Percentiles rank a stretch among this genome's conserved stretches.
Evolutionary conservation across 2,888 invertebrate species (phyloP).

Genomic region (Yponomeuta cagnagella): DNA sequence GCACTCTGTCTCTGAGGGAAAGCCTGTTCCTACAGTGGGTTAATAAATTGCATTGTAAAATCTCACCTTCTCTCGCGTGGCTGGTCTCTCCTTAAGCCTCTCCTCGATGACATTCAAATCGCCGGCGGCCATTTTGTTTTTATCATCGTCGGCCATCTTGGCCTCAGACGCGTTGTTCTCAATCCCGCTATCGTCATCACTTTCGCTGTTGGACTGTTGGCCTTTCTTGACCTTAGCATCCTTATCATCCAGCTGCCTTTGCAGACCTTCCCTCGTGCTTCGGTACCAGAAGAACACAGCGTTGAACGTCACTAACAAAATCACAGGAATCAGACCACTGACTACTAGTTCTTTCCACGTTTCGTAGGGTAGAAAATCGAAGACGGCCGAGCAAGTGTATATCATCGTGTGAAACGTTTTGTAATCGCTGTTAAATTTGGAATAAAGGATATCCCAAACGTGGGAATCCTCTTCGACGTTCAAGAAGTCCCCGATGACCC

Average conservation of each 20-base stretch:
- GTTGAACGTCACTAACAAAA: neutral
- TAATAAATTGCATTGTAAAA: too few relatives aligned
- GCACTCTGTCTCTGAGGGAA: too few relatives aligned
- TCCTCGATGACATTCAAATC: neutral
- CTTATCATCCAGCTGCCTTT: slow-evolving; percentile 4
- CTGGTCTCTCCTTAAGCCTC: slow-evolving; percentile 26
- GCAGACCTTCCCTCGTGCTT: neutral
- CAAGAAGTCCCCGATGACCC: slow-evolving; percentile 46
- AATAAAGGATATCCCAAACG: slow-evolving; percentile 81
- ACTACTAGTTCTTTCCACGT: slow-evolving; percentile 66
- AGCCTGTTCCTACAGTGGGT: too few relatives aligned
- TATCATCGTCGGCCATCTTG: slow-evolving; percentile 2
- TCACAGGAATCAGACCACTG: slow-evolving; percentile 76
- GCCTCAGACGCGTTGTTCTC: slow-evolving; percentile 62
- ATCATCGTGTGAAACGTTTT: slow-evolving; percentile 85
- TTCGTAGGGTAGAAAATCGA: slow-evolving; percentile 80
- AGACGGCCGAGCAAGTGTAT: slow-evolving; percentile 86
- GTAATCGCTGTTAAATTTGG: slow-evolving; percentile 79
- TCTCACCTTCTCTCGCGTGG: slow-evolving; percentile 24
- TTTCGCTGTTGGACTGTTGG: neutral
- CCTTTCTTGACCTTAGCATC: slow-evolving; percentile 15
- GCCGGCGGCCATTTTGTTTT: slow-evolving; percentile 3
- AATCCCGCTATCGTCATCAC: slow-evolving; percentile 67
- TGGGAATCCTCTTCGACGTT: slow-evolving; percentile 77
- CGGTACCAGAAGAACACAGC: neutral